Evolutionary conservation across 2,797 vertebrate genomes (phyloP).

Genomic region (Anguilla anguilla): DNA sequence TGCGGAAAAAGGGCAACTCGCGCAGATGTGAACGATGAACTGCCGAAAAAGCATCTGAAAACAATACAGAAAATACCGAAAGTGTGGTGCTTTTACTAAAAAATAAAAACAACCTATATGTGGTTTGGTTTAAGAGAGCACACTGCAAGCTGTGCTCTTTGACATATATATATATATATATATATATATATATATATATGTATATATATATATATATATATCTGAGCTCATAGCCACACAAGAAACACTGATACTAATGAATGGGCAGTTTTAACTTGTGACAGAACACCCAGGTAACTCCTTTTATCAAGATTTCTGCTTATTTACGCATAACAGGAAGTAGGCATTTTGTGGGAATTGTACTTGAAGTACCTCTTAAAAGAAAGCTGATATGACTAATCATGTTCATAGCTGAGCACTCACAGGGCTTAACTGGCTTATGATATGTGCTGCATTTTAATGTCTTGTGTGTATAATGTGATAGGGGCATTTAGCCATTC

Average conservation of each 20-base stretch:
- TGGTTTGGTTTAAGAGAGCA: background rate
- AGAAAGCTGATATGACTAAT: slow-evolving; percentile 6
- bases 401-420: background rate
- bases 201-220: slow-evolving; percentile 1
- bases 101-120: slow-evolving; percentile 22
- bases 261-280: slow-evolving; percentile 33
- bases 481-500: too few species aligned
- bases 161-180: slow-evolving; percentile 9
- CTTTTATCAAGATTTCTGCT: slow-evolving; percentile 24
- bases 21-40: background rate
- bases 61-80: background rate
- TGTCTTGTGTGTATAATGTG: slow-evolving; percentile 6
- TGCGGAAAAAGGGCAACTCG: background rate
- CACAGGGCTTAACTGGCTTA: background rate
- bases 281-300: slow-evolving; percentile 19
- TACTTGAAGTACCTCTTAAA: background rate
- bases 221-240: slow-evolving; percentile 27
- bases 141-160: background rate
- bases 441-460: background rate
- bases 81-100: background rate
- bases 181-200: slow-evolving; percentile 7
- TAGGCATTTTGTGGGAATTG: slow-evolving; percentile 29
- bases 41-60: background rate
- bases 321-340: slow-evolving; percentile 35
- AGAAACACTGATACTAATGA: slow-evolving; percentile 44